These are phyloP conservation scores for Coptodon rendalli DNA, from an alignment of 2,113 vertebrate species.

Conservation along the genomic window DNA sequence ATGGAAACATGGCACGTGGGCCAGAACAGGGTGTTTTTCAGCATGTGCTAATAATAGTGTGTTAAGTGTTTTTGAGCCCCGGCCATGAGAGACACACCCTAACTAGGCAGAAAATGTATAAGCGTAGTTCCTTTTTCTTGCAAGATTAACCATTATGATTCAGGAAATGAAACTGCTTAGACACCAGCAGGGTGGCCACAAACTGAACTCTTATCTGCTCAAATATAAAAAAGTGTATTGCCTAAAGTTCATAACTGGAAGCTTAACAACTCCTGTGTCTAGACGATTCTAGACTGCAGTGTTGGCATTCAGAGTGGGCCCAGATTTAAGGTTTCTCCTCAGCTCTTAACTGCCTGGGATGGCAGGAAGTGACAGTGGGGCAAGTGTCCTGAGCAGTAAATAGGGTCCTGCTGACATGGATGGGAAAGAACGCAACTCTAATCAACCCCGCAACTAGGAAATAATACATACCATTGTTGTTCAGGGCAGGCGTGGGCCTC, in stretches of 20 bases:
- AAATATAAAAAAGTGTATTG: not conserved
- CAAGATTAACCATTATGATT: conserved; percentile 27
- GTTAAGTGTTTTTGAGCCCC: conserved; percentile 49
- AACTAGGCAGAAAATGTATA: conserved; percentile 43
- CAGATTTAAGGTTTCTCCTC: not conserved
- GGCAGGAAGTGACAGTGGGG: conserved; percentile 57
- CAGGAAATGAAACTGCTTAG: conserved; percentile 40
- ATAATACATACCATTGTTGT: conserved; percentile 72
- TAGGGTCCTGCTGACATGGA: conserved; percentile 63
- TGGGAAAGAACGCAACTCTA: conserved; percentile 68
- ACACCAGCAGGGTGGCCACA: not conserved
- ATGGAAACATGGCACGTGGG: conserved; percentile 38
- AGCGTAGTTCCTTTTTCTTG: conserved; percentile 55
- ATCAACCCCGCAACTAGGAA: conserved; percentile 61
- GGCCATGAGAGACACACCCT: conserved; percentile 65
- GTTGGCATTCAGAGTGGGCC: not conserved
- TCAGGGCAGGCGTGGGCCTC: conserved; percentile 59
- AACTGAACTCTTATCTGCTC: not conserved
- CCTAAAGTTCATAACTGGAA: not conserved
- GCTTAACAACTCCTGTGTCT: not conserved
- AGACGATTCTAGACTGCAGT: not conserved
- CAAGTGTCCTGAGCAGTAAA: conserved; percentile 55
- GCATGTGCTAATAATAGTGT: conserved; percentile 68
- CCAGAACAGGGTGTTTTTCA: conserved; percentile 28
- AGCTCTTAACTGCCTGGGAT: conserved; percentile 8